phyloP scores from a whole-genome alignment of 2,888 invertebrate genomes.

The Yponomeuta cagnagella region DNA sequence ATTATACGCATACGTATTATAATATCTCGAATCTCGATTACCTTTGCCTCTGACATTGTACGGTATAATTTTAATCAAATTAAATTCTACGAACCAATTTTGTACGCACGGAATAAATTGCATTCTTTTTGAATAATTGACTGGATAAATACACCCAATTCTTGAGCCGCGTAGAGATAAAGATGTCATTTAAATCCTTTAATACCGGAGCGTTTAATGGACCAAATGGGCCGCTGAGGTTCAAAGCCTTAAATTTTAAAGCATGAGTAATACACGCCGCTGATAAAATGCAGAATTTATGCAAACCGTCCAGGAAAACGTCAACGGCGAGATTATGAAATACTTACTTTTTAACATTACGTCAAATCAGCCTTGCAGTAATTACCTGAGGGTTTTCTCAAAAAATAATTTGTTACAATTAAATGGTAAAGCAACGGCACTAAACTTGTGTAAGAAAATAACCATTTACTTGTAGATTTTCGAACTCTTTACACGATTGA shows the following conservation, averaged over 20 bases:
- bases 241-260: background rate
- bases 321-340: background rate
- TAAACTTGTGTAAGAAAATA: background rate
- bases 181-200: slow-evolving; percentile 12
- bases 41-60: slow-evolving; percentile 3
- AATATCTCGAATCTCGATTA: slow-evolving; percentile 7
- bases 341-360: background rate
- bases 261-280: slow-evolving; percentile 1
- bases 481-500: no score
- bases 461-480: no score
- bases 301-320: slow-evolving; percentile 1
- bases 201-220: background rate
- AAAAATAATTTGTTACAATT: background rate
- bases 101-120: background rate
- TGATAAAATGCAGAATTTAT: slow-evolving; percentile 4
- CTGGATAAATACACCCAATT: slow-evolving; percentile 3
- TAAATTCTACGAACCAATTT: slow-evolving; percentile 7
- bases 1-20: background rate
- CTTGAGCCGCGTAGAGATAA: slow-evolving; percentile 5
- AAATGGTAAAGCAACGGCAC: background rate
- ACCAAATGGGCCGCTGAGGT: slow-evolving; percentile 6
- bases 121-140: background rate
- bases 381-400: background rate
- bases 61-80: slow-evolving; percentile 5
- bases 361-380: background rate